Percentiles rank a stretch among this genome's conserved stretches.
Conservation (phyloP, 2,113 vertebrate species). For the Salvelinus fontinalis region DNA sequence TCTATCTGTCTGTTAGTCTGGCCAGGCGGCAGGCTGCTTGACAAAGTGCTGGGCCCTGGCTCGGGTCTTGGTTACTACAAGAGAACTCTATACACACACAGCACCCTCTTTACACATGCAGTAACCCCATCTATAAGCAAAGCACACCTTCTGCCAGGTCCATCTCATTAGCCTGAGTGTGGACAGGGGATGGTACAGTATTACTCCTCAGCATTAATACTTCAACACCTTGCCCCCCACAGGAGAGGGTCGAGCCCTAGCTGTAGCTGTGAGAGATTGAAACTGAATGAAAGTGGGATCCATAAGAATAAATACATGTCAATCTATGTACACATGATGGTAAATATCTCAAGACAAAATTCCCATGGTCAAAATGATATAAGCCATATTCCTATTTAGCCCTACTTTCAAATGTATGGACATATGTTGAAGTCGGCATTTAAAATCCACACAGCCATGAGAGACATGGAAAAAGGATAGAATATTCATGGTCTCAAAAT, state of each 20-base stretch:
- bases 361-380: background rate
- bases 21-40: constrained; percentile 19
- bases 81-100: constrained; percentile 28
- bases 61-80: constrained; percentile 27
- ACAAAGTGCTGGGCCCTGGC: constrained; percentile 27
- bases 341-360: background rate
- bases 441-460: background rate
- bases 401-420: background rate
- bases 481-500: background rate
- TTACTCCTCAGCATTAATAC: constrained; percentile 35
- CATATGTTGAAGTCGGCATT: background rate
- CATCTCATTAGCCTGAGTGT: background rate
- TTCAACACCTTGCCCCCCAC: constrained; percentile 18
- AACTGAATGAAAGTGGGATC: background rate
- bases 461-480: background rate
- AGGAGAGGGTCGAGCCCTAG: background rate
- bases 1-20: background rate
- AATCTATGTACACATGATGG: background rate
- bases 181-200: constrained; percentile 21
- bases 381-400: background rate
- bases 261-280: background rate
- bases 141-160: constrained; percentile 1
- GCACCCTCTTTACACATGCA: background rate
- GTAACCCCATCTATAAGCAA: background rate
- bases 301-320: background rate